Base-by-base conservation (phyloP, 2,797 vertebrate species). In the Gymnocypris eckloni region DNA sequence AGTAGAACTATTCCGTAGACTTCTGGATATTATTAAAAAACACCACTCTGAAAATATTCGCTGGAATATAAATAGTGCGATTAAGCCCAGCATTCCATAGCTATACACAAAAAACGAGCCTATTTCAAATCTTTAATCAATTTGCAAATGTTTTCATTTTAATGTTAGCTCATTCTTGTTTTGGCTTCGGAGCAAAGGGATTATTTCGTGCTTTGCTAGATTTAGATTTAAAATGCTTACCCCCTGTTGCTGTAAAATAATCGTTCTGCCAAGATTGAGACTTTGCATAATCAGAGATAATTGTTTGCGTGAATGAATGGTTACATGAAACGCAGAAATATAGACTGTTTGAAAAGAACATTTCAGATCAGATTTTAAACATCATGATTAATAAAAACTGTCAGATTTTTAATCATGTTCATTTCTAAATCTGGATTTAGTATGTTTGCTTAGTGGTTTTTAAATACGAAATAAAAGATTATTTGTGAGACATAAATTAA, bases 141-240 rank as follows among this genome's bases (percentile, higher is more conserved):
- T 56, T 33, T 48, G 41, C 76, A 61, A 56, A 69, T 81, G 56
- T 82, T 72, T 85, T 66, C 54, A 73, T 33, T 33, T 71, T 54
- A 43, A 86, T 25, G 64, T 87, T 43, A 54, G 43, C 20, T 79
- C 18, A 67, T 54, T 39, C n/a, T 79, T 84, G 28, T 52, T 28
- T 67, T 52, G 20, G 59, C 70, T 82, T 73, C 71, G 22, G 20
- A 77, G 86, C 73, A 73, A 76, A 87, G 50, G 20, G 37, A 82
- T 81, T 84, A 76, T 88, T 86, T 81, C 67, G 52, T 84, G 75
- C 78, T 77, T 37, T 78, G 41, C 10, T 59, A 50, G 61, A 43
- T 80, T 79, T 82, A 86, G 83, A 82, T 87, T 59, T 87, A 75
- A 85, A 85, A 83, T 85, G 79, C 18, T 59, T 4, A 33, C 67